phyloP scores from a whole-genome alignment of 2,888 invertebrate species.

The Eilema griseolum region DNA sequence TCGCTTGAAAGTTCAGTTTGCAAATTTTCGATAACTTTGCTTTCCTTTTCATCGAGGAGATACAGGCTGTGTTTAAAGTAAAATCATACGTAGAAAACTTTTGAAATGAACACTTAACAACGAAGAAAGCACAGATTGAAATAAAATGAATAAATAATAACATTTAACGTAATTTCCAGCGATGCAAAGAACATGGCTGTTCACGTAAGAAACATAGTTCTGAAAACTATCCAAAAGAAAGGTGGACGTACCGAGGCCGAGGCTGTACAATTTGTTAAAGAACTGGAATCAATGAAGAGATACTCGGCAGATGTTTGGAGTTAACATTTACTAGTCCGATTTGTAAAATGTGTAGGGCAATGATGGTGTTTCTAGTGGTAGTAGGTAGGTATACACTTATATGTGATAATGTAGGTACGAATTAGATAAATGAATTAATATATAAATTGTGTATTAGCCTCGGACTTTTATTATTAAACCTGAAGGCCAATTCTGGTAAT shows the following conservation, averaged over 20 bases:
- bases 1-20: too few species aligned
- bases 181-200: constrained; percentile 99
- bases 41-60: too few species aligned
- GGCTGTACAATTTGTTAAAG: constrained; percentile 96
- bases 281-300: constrained; percentile 98
- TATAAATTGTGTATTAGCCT: neutral
- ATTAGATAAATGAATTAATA: neutral
- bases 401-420: neutral
- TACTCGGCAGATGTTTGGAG: constrained; percentile 99
- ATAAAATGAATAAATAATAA: neutral
- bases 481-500: too few species aligned
- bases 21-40: too few species aligned
- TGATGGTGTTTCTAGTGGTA: constrained; percentile 19
- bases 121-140: too few species aligned
- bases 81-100: too few species aligned
- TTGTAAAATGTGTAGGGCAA: constrained; percentile 35
- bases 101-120: too few species aligned
- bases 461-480: neutral
- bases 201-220: constrained; percentile 97
- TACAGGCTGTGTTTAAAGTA: too few species aligned
- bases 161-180: constrained; percentile 83
- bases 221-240: constrained; percentile 93
- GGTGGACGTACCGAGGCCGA: constrained; percentile 95
- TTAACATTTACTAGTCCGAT: constrained; percentile 80
- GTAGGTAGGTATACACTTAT: constrained; percentile 34